Conservation (phyloP, 2,888 invertebrate genomes). For the Frankliniella fusca region DNA sequence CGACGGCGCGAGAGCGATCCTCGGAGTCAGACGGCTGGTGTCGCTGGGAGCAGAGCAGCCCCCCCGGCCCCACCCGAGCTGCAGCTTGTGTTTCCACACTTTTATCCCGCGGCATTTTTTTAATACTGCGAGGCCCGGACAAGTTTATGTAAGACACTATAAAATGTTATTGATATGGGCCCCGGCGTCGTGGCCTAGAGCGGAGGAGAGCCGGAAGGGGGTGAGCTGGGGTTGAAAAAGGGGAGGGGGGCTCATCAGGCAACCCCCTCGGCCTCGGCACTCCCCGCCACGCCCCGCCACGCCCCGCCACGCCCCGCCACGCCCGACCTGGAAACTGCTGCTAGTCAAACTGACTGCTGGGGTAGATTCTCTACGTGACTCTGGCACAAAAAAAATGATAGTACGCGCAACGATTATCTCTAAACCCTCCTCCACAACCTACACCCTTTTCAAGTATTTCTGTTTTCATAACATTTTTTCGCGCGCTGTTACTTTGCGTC, state of each 20-base stretch:
- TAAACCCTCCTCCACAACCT: neutral
- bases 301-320: neutral
- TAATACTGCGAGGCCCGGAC: conserved; percentile 20
- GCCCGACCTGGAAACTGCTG: neutral
- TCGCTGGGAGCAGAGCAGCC: neutral
- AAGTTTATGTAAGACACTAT: conserved; percentile 19
- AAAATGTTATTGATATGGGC: conserved; percentile 25
- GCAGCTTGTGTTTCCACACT: conserved; percentile 20
- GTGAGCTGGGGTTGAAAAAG: no score
- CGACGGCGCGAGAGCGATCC: no score
- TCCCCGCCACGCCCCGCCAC: neutral
- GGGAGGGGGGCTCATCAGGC: neutral
- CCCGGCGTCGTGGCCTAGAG: neutral
- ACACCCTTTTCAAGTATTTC: neutral
- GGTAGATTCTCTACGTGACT: neutral
- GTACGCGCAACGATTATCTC: neutral
- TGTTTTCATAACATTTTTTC: no score
- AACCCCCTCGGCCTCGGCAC: neutral
- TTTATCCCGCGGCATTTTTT: conserved; percentile 20
- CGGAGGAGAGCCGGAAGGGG: no score
- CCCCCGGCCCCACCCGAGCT: neutral
- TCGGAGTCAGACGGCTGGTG: no score
- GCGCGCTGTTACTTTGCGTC: no score
- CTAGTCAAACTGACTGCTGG: neutral
- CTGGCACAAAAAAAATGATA: no score